Evolutionary conservation across 2,888 invertebrate genomes (phyloP).

Genomic region (Drosophila niveifrons): DNA sequence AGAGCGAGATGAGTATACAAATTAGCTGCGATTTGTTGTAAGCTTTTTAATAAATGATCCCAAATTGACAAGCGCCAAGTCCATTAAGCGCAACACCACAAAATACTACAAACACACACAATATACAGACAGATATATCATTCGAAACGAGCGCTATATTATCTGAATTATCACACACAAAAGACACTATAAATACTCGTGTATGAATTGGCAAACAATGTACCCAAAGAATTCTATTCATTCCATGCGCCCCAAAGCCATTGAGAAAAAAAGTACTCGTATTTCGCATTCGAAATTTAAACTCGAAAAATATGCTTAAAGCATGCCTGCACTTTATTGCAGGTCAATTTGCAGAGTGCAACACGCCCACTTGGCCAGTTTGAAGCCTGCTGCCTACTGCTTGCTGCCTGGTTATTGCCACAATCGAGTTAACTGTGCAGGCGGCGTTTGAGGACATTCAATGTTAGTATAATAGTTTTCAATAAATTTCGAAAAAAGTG

Average conservation of each 20-base stretch:
- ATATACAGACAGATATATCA: constrained; percentile 2
- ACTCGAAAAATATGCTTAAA: constrained; percentile 1
- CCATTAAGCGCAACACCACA: constrained; percentile 5
- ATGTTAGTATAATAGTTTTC: not conserved
- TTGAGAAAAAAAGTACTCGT: constrained; percentile 23
- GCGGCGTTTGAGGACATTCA: constrained; percentile 32
- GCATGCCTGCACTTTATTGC: constrained; percentile 17
- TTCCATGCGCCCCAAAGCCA: too few relatives aligned
- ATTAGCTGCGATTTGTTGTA: constrained; percentile 36
- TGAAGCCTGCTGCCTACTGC: not conserved
- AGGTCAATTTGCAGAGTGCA: constrained; percentile 18
- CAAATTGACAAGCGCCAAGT: constrained; percentile 41
- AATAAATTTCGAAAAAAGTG: not conserved
- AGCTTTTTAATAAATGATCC: constrained; percentile 41
- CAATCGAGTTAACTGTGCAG: constrained; percentile 16
- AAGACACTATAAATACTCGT: constrained; percentile 29
- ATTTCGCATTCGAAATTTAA: not conserved
- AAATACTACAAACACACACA: not conserved
- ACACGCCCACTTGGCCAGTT: constrained; percentile 17
- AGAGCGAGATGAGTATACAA: constrained; percentile 12
- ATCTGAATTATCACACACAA: constrained; percentile 15
- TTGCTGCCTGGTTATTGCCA: constrained; percentile 4
- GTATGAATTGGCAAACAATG: constrained; percentile 54
- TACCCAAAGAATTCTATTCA: constrained; percentile 20
- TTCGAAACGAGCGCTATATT: not conserved